Conservation (phyloP, 1,140 invertebrate species). For the Rhynchophorus ferrugineus region DNA sequence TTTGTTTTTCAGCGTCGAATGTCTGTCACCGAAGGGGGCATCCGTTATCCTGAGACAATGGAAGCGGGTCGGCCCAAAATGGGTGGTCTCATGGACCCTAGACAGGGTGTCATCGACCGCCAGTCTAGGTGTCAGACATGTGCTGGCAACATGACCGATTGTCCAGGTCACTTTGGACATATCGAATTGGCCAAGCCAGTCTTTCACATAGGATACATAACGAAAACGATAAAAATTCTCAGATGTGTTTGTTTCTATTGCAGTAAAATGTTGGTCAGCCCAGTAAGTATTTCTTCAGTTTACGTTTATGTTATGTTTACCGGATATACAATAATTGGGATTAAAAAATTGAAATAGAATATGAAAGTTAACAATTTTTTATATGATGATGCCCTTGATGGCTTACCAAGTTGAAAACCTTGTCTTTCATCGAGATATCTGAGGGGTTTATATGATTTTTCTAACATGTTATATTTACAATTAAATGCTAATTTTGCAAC, state of each 20-base stretch:
- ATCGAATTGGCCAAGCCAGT: slow-evolving; percentile 98
- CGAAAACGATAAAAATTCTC: slow-evolving; percentile 94
- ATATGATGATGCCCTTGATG: too few species aligned
- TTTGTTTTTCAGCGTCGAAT: slow-evolving; percentile 73
- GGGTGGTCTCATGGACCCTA: slow-evolving; percentile 97
- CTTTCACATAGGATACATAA: slow-evolving; percentile 96
- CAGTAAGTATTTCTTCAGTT: slow-evolving; percentile 60
- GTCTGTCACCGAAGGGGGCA: slow-evolving; percentile 96
- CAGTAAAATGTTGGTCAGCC: slow-evolving; percentile 89
- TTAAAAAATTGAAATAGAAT: too few species aligned
- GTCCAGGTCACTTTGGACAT: slow-evolving; percentile 99
- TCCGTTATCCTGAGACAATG: slow-evolving; percentile 95
- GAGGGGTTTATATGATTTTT: too few species aligned
- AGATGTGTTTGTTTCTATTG: slow-evolving; percentile 98
- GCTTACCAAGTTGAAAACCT: too few species aligned
- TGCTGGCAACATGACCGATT: slow-evolving; percentile 96
- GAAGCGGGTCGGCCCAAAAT: slow-evolving; percentile 96
- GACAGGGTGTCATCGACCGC: slow-evolving; percentile 95
- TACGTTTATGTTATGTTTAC: not conserved
- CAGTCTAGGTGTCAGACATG: slow-evolving; percentile 94
- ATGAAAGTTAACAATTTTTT: too few species aligned
- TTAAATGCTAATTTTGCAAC: too few species aligned
- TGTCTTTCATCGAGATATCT: too few species aligned
- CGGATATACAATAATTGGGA: not conserved
- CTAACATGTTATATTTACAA: too few species aligned